Percentiles rank a stretch among this genome's conserved stretches.
Conservation (phyloP, 2,888 invertebrate genomes). For the Trissolcus brochymenae region DNA sequence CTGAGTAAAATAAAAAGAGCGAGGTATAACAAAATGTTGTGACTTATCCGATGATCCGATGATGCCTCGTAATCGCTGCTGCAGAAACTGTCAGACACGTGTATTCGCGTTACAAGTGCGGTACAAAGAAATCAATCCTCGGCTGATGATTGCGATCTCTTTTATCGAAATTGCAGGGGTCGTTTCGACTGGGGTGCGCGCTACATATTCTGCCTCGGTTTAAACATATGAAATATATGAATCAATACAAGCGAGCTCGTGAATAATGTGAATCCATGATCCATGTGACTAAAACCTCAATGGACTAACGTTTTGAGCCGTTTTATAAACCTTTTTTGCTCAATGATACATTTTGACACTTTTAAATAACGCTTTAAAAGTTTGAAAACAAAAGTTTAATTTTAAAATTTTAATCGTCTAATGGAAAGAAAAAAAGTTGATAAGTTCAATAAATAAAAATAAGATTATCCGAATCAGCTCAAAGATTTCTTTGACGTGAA, state of each 20-base stretch:
- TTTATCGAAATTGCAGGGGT: constrained; percentile 65
- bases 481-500: constrained; percentile 6
- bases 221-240: constrained; percentile 43
- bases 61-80: too few relatives aligned
- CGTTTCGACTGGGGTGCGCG: constrained; percentile 61
- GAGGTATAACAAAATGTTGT: too few relatives aligned
- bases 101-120: constrained; percentile 47
- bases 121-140: constrained; percentile 65
- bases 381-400: not conserved
- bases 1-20: too few relatives aligned
- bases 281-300: not conserved
- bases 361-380: not conserved
- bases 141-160: constrained; percentile 63
- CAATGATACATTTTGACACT: not conserved
- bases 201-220: constrained; percentile 44
- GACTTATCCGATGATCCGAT: too few relatives aligned
- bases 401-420: not conserved
- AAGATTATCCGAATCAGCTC: not conserved
- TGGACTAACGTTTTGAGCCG: not conserved
- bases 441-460: too few relatives aligned
- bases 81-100: constrained; percentile 25
- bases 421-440: too few relatives aligned
- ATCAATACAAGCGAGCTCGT: constrained; percentile 42
- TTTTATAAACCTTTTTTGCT: not conserved
- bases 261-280: constrained; percentile 27